These are phyloP conservation scores for Papilio protenor DNA, from an alignment of 2,888 invertebrate species.

Conservation along the genomic window DNA sequence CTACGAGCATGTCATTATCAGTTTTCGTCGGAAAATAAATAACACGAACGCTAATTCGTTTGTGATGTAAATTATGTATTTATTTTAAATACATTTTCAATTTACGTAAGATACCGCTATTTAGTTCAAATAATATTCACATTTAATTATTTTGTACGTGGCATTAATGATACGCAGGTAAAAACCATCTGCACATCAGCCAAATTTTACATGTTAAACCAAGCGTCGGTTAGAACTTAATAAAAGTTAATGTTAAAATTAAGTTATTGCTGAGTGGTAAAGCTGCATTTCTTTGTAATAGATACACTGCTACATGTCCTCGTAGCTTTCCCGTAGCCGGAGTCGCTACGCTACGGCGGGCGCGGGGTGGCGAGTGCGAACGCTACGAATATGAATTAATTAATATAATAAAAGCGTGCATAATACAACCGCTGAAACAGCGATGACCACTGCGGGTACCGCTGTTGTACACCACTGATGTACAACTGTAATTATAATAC, in stretches of 20 bases:
- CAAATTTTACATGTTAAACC: not conserved
- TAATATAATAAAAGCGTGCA: slow-evolving; percentile 12
- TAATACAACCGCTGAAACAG: not conserved
- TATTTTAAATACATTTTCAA: slow-evolving; percentile 9
- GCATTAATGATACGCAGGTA: too few relatives aligned
- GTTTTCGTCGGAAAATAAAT: slow-evolving; percentile 1
- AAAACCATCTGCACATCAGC: not conserved
- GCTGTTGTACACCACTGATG: not conserved
- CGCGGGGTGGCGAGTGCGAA: not conserved
- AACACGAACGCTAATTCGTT: not conserved
- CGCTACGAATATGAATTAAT: slow-evolving; percentile 10
- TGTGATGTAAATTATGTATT: not conserved
- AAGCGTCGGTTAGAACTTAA: not conserved
- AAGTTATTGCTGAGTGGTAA: not conserved
- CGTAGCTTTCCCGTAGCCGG: not conserved
- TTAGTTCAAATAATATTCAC: not conserved
- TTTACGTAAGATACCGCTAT: not conserved
- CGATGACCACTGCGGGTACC: not conserved
- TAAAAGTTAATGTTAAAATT: not conserved
- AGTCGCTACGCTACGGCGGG: not conserved
- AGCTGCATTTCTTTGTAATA: not conserved
- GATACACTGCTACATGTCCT: not conserved
- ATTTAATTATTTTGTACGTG: not conserved
- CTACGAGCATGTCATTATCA: slow-evolving; percentile 10
- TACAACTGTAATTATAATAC: not conserved